Base-by-base conservation (phyloP, 2,113 vertebrate species). In the Coptodon bakossiorum region DNA sequence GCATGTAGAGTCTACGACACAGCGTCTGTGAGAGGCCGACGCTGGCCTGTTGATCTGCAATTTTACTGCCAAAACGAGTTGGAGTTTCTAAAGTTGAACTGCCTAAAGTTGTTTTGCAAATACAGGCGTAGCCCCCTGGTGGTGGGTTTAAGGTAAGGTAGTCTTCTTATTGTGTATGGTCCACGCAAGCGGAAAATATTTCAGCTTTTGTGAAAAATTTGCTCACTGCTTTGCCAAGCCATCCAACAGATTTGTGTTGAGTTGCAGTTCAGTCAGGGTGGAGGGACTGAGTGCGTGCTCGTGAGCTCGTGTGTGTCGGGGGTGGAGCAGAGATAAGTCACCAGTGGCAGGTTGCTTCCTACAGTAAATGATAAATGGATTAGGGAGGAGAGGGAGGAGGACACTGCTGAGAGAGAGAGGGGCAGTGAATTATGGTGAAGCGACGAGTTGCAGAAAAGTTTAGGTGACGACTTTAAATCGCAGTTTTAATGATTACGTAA, bases 251-350 rank as follows among this genome's bases (percentile, higher is more conserved):
- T 48, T 11, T 76, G 71, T 48, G 38, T 71, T 45, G 5, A 73
- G 68, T 17, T 73, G 68, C 8, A 73, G 68, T 31, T 76, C 14
- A 27, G 43, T 59, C 17, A n/a, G 4, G 12, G 59, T 83, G 53
- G 24, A 53, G 34, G n/a, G 45, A 66, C 36, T 53, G 84, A 59
- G 81, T 73, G 59, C 1, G 52, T 76, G 54, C 43, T 76, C 6
- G 6, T 76, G 24, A 29, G 57, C 43, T 34, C 9, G 66, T 82
- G 83, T 66, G 73, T 57, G 81, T 40, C 3, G 82, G 85, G 93
- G 96, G 94, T 88, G 93, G 90, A 92, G 93, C 93, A 84, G 54
- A 4, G 89, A 94, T 96, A 95, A 96, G 93, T 96, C 95, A 93
- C 89, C 86, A 73, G 85, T 95, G 92, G 93, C 94, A 94, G 90